Conservation (phyloP, 2,797 vertebrate genomes). For the Oreortyx pictus region DNA sequence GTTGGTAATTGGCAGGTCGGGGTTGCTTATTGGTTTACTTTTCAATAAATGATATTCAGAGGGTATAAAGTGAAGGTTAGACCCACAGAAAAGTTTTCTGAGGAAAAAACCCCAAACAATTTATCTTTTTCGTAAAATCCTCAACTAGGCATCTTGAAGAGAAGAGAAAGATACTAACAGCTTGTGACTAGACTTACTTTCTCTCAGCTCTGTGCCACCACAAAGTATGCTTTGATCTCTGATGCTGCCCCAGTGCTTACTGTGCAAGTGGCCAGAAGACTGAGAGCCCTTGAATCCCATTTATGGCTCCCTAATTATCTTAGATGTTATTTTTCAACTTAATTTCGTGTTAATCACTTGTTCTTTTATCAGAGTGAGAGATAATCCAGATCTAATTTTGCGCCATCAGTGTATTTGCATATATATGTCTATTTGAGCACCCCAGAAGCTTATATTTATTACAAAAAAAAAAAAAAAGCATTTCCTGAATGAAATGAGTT, state of each 20-base stretch:
- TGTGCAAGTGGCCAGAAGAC: accelerated
- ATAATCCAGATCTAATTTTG: background rate
- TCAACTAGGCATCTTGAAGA: background rate
- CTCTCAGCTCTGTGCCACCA: background rate
- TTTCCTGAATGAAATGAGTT: background rate
- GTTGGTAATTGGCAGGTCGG: background rate
- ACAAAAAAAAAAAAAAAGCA: background rate
- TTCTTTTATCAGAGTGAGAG: background rate
- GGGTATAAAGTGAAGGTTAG: background rate
- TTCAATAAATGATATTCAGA: background rate
- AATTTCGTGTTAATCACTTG: background rate
- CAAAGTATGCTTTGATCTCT: accelerated
- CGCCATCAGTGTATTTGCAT: background rate
- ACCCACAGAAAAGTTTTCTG: background rate
- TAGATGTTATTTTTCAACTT: background rate
- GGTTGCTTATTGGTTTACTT: slow-evolving; percentile 30
- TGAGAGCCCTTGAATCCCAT: background rate
- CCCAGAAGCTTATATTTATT: background rate
- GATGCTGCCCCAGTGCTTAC: accelerated
- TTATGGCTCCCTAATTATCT: background rate
- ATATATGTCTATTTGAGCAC: background rate
- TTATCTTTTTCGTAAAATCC: background rate
- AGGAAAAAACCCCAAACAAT: too few relatives aligned
- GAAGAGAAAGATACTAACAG: background rate
- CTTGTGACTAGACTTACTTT: accelerated